Evolutionary conservation across 2,797 vertebrate species (phyloP).

Genomic region (Cottoperca gobio): DNA sequence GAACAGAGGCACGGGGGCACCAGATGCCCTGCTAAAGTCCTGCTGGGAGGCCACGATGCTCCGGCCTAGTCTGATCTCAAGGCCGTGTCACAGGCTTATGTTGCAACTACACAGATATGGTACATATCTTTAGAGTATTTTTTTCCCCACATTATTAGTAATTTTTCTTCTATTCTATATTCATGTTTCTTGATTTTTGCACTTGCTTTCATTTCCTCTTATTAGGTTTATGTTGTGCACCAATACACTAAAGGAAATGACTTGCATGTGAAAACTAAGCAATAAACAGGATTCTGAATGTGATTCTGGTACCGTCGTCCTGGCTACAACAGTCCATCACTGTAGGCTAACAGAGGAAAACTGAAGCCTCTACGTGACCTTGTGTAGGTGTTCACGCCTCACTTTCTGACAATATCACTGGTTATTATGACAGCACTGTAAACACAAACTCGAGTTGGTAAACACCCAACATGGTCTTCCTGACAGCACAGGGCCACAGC

Average conservation of each 20-base stretch:
- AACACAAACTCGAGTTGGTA: slow-evolving; percentile 57
- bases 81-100: slow-evolving; percentile 27
- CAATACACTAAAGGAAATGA: too few species aligned
- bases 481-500: slow-evolving; percentile 46
- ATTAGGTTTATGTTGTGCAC: too few species aligned
- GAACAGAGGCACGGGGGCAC: slow-evolving; percentile 46
- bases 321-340: slow-evolving; percentile 32
- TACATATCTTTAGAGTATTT: too few species aligned
- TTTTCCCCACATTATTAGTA: too few species aligned
- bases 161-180: too few species aligned
- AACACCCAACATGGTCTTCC: slow-evolving; percentile 47
- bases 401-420: slow-evolving; percentile 31
- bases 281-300: too few species aligned
- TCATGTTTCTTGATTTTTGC: too few species aligned
- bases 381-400: slow-evolving; percentile 51
- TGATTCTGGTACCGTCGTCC: slow-evolving; percentile 17
- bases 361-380: slow-evolving; percentile 51
- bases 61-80: slow-evolving; percentile 26
- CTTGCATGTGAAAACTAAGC: too few species aligned
- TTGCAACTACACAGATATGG: background rate
- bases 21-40: slow-evolving; percentile 67
- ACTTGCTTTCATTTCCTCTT: too few species aligned
- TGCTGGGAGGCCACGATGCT: slow-evolving; percentile 39
- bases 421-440: slow-evolving; percentile 36
- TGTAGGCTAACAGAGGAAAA: slow-evolving; percentile 37